Base-by-base conservation (phyloP, 1,140 invertebrate species). In the Ganaspis sp. region DNA sequence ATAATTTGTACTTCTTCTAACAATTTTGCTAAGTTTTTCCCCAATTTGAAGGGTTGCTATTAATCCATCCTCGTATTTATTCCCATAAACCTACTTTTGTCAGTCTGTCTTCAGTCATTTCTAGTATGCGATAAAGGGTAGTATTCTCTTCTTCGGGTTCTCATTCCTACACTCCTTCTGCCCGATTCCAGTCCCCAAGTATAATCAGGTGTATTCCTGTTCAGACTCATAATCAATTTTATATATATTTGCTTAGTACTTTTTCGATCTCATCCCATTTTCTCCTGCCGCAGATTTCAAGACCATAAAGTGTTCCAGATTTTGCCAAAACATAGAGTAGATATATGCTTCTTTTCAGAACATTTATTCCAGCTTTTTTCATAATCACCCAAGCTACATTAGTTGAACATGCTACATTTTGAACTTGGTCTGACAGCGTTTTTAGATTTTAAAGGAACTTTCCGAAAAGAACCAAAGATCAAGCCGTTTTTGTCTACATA, bases 211-310 rank as follows among this genome's bases (percentile, higher is more conserved):
- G 72, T 74, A 37, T 42, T 69, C 29, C 21, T 45, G 29, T 49
- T 26, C n/a, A 74, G 4, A 12, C 73, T 58, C n/a, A 70, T 8
- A 1, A 64, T 38, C 64, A 45, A 49, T 49, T 53, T 75, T n/a
- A 26, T n/a, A n/a, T n/a, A 21, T 34, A 75, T 42, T 11, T 75
- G 6, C 23, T 37, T 21, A 75, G 73, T 3, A 77, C 29, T 26
- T 12, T 72, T 34, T 76, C 58, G 19, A 69, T 29, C 53, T 34
- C 26, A 23, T 54, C 58, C 58, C 37, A 42, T 42, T 58, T 70
- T 53, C 26, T 64, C 71, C 73, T 79, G 17, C 80, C 76, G 74
- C 76, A 78, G 4, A 81, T 70, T 45, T 77, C 70, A 0, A 69
- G 58, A 19, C 77, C 75, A 12, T 81, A 78, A 15, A 77, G 17